A percentile compares a stretch with the other conserved stretches of the same genome.
Evolutionary conservation across 1,140 invertebrate species (phyloP).

Genomic region (Zaprionus ghesquierei): DNA sequence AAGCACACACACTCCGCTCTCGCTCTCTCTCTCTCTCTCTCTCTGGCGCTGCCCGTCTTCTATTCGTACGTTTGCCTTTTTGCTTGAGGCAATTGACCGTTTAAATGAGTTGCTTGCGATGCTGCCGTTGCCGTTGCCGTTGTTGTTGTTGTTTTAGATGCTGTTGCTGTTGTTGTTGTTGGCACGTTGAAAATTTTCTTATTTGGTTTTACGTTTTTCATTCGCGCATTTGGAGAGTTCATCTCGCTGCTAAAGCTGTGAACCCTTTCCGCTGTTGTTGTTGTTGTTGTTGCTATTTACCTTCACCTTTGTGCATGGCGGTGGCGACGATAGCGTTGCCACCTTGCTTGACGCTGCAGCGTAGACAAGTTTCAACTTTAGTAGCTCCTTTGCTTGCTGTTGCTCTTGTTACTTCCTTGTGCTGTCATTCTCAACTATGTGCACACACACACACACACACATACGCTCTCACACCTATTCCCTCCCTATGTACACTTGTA

Average conservation of each 20-base stretch:
- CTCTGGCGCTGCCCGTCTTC: slow-evolving; percentile 35
- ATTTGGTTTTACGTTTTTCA: slow-evolving; percentile 32
- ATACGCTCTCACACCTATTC: not conserved
- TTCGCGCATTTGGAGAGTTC: slow-evolving; percentile 11
- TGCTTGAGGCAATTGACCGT: slow-evolving; percentile 76
- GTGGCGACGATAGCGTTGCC: slow-evolving; percentile 29
- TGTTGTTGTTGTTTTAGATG: slow-evolving; percentile 35
- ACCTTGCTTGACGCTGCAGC: slow-evolving; percentile 9
- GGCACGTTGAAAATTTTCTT: slow-evolving; percentile 29
- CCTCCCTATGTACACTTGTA: not conserved
- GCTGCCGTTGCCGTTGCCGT: not conserved
- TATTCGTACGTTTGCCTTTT: slow-evolving; percentile 52
- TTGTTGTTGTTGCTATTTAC: not conserved
- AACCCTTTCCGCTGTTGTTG: slow-evolving; percentile 28
- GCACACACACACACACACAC: slow-evolving; percentile 7
- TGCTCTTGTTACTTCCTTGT: slow-evolving; percentile 48
- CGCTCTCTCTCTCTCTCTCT: slow-evolving; percentile 19
- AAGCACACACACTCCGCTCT: not conserved
- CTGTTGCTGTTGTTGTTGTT: slow-evolving; percentile 29
- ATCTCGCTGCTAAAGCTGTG: slow-evolving; percentile 19
- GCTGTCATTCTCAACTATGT: slow-evolving; percentile 26
- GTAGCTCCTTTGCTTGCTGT: slow-evolving; percentile 19
- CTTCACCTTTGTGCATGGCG: slow-evolving; percentile 20
- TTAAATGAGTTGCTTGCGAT: slow-evolving; percentile 61
- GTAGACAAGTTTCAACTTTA: slow-evolving; percentile 53